These are phyloP conservation scores for Balaenoptera acutorostrata DNA, from an alignment of 2,113 vertebrate species.

Conservation along the genomic window DNA sequence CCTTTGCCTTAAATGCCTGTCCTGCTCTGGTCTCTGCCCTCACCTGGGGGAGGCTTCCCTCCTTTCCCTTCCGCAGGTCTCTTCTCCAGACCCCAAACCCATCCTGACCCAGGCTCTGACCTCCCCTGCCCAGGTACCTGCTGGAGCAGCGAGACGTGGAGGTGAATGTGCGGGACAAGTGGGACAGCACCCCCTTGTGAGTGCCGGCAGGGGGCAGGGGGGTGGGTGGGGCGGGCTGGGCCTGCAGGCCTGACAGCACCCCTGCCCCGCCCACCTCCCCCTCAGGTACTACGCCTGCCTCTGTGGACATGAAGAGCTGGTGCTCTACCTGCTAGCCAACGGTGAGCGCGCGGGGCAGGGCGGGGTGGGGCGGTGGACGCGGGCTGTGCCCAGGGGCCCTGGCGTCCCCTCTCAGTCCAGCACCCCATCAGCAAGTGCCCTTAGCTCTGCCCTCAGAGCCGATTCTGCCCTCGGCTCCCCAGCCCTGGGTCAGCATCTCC, in stretches of 20 bases:
- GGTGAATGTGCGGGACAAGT: constrained; percentile 96
- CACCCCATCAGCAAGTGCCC: background rate
- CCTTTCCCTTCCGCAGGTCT: background rate
- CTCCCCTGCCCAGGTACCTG: constrained; percentile 86
- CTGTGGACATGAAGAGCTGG: constrained; percentile 96
- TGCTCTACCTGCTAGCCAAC: constrained; percentile 93
- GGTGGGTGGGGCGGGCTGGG: background rate
- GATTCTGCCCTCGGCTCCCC: fast-evolving
- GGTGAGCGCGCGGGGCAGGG: constrained; percentile 81
- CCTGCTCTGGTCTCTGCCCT: background rate
- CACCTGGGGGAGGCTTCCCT: background rate
- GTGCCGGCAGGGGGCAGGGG: constrained; percentile 52
- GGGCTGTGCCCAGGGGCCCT: too few relatives aligned
- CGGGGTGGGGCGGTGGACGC: fast-evolving
- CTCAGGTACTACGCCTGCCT: constrained; percentile 95
- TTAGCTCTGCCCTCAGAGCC: background rate
- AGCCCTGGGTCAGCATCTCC: background rate
- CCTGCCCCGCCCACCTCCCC: too few relatives aligned
- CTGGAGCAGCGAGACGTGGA: constrained; percentile 97
- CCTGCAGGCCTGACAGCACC: background rate
- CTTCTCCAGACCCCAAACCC: background rate
- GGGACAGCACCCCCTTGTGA: constrained; percentile 98
- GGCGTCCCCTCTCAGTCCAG: too few relatives aligned
- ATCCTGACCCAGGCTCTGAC: background rate
- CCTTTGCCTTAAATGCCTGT: too few relatives aligned